Evolutionary conservation across 2,113 vertebrate species (phyloP).

Genomic region (Enhydra lutris): DNA sequence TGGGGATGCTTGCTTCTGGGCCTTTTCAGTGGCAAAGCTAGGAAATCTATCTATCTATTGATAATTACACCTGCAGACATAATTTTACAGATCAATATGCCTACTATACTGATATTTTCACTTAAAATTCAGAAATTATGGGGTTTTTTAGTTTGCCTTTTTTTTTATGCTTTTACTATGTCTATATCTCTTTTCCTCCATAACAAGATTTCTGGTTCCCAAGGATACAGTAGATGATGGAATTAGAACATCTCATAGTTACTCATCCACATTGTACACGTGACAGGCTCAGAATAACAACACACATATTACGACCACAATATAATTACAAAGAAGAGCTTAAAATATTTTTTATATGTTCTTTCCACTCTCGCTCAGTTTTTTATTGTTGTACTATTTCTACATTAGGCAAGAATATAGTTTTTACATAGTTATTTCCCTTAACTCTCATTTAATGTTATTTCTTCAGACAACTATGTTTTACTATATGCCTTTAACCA

Average conservation of each 20-base stretch:
- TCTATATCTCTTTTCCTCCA: background rate
- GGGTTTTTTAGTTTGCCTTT: background rate
- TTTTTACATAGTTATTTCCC: background rate
- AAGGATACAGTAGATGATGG: background rate
- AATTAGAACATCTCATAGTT: background rate
- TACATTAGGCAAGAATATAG: background rate
- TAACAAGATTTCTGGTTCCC: background rate
- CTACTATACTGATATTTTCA: background rate
- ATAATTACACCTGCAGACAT: background rate
- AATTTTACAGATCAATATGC: slow-evolving; percentile 25
- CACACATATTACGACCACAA: background rate
- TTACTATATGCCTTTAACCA: background rate
- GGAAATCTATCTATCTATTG: background rate
- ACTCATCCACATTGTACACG: background rate
- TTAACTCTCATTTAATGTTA: background rate
- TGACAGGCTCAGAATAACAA: background rate
- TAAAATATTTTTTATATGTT: background rate
- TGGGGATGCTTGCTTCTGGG: background rate
- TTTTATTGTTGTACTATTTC: background rate
- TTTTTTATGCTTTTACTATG: background rate
- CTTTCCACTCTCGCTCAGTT: background rate
- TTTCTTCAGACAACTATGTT: background rate
- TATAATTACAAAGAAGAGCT: background rate
- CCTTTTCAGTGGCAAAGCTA: background rate
- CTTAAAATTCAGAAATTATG: background rate